phyloP scores from a whole-genome alignment of 2,888 invertebrate genomes.

The Cyaniris semiargus region DNA sequence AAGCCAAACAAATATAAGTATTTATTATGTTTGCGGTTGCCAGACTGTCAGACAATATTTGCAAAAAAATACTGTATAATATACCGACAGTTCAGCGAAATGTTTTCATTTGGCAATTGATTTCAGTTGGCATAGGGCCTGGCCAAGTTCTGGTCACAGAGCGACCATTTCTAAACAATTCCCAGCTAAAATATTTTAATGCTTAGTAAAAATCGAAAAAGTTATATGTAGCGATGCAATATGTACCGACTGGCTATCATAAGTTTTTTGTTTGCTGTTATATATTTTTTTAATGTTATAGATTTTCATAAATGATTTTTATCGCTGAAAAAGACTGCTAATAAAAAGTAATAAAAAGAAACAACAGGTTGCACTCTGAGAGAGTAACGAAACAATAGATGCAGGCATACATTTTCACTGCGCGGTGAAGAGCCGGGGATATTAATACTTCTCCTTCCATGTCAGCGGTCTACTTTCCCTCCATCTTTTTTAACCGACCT shows the following conservation, averaged over 20 bases:
- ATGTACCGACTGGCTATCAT: neutral
- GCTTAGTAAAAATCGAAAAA: neutral
- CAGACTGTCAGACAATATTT: neutral
- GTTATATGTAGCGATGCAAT: neutral
- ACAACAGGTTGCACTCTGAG: no score
- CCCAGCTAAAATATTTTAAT: neutral
- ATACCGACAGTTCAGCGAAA: neutral
- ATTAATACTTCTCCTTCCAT: no score
- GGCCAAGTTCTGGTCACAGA: neutral
- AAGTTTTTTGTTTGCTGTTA: no score
- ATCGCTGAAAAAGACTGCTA: no score
- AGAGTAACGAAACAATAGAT: no score
- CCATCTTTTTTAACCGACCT: no score
- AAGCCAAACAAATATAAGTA: neutral
- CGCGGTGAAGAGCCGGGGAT: no score
- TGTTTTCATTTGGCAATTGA: slow-evolving; percentile 28
- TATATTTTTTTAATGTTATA: no score
- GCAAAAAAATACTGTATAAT: neutral
- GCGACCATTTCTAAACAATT: slow-evolving; percentile 9
- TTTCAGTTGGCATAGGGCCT: slow-evolving; percentile 25
- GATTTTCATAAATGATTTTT: no score
- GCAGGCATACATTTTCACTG: no score
- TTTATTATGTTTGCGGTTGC: neutral
- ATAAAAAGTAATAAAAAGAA: no score
- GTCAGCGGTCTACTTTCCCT: no score